phyloP scores from a whole-genome alignment of 2,888 invertebrate species.

The Hydropsyche betteni region DNA sequence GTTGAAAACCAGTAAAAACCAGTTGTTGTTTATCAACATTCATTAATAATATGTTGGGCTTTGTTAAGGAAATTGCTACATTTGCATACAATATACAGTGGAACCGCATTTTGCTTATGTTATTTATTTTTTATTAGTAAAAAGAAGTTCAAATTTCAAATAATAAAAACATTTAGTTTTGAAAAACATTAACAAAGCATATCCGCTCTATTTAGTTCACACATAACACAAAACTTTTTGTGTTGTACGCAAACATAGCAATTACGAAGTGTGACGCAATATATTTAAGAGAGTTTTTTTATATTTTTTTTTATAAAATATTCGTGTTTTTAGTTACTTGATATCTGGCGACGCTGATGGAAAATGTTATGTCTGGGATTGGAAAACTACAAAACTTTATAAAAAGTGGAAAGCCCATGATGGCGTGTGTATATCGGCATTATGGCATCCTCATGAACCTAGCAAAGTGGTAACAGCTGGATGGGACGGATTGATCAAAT shows the following conservation, averaged over 20 bases:
- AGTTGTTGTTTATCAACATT: neutral
- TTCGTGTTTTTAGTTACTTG: constrained; percentile 78
- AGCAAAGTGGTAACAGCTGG: constrained; percentile 97
- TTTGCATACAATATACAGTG: too few relatives aligned
- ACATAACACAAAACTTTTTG: too few relatives aligned
- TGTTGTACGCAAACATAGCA: too few relatives aligned
- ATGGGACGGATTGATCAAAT: constrained; percentile 98
- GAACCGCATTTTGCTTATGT: too few relatives aligned
- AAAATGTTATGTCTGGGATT: constrained; percentile 98
- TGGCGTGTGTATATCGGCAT: constrained; percentile 90
- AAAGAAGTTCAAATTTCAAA: too few relatives aligned
- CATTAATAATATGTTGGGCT: too few relatives aligned
- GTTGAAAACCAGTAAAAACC: neutral
- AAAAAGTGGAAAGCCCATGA: constrained; percentile 99
- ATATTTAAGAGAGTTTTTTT: neutral
- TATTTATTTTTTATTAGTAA: too few relatives aligned
- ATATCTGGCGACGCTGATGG: constrained; percentile 99
- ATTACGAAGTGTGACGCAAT: neutral
- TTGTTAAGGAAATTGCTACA: too few relatives aligned
- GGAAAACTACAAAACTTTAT: constrained; percentile 98
- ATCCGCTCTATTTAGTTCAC: too few relatives aligned
- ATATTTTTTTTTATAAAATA: neutral
- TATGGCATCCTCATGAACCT: constrained; percentile 99
- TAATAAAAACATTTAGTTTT: too few relatives aligned
- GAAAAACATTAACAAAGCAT: too few relatives aligned